A percentile compares a stretch with the other conserved stretches of the same genome.
phyloP scores from a whole-genome alignment of 2,113 vertebrate species.

The Raja brachyura region DNA sequence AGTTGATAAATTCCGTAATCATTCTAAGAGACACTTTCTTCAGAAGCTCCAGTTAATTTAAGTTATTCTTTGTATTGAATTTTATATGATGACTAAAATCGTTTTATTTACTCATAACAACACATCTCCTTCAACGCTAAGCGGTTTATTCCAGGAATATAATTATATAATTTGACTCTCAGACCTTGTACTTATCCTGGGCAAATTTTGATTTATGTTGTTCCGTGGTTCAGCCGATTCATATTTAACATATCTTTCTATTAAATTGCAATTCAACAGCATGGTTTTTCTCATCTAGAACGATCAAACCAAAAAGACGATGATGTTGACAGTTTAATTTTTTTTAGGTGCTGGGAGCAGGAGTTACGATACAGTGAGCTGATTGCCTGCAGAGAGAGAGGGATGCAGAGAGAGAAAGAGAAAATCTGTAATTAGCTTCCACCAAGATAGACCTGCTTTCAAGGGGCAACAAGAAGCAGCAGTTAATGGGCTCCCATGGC shows the following conservation, averaged over 20 bases:
- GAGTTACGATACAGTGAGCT: not conserved
- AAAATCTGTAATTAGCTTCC: constrained; percentile 11
- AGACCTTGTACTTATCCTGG: constrained; percentile 12
- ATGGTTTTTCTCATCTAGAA: constrained; percentile 33
- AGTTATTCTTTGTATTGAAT: not conserved
- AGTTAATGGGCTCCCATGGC: not conserved
- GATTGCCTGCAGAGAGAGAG: constrained; percentile 8
- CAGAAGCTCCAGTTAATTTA: not conserved
- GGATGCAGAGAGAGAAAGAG: no score
- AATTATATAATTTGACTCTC: constrained; percentile 18
- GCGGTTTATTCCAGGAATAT: not conserved
- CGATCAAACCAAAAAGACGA: constrained; percentile 31
- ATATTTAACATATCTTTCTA: constrained; percentile 19
- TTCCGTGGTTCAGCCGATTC: not conserved
- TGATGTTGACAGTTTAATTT: constrained; percentile 36
- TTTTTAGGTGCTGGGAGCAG: constrained; percentile 23
- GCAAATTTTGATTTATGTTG: constrained; percentile 23
- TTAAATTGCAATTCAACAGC: constrained; percentile 36
- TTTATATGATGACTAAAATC: not conserved
- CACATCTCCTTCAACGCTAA: not conserved
- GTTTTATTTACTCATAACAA: constrained; percentile 11
- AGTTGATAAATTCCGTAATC: not conserved
- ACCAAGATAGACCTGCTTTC: not conserved
- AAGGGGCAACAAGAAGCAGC: constrained; percentile 11
- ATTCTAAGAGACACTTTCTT: not conserved